Evolutionary conservation across 2,113 vertebrate genomes (phyloP), one percentile per base, ranked within the genome.

Genomic region (Python bivittatus): DNA sequence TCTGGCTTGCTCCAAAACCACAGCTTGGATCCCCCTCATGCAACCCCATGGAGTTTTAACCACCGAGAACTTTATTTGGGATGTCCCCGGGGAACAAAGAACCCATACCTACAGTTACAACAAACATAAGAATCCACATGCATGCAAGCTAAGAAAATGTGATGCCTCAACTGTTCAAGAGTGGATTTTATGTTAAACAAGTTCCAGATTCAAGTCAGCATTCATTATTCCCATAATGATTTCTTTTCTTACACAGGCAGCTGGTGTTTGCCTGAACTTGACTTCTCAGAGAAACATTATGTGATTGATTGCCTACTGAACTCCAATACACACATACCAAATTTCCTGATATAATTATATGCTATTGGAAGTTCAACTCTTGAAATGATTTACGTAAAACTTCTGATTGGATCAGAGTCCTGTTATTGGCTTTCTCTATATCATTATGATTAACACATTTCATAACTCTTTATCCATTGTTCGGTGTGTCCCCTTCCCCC

Each of bases 211-310:
- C 88, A 57, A 38, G 79, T 23, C 29, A 83, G 13, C 20, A 44
- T n/a, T 88, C 85, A 61, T 88, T 83, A 88, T 88, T 23, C 84
- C 61, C n/a, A 79, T 57, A 86, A 68, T 58, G 60, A 22, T 79
- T 87, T 61, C 15, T 48, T 88, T 42, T 79, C 84, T 53, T 61
- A 42, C 85, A 22, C 5, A 44, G 61, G 57, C 92, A 93, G 92
- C 92, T 93, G 92, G 85, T 61, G 92, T 61, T 90, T 90, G 89
- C 92, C 60, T 91, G 89, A 93, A 84, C 64, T 90, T 84, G 89
- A 91, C 89, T 91, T 93, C n/a, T 79, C 27, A 60, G 68, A 61
- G 68, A 87, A 87, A 72, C 58, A 42, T 83, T 29, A 38, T 17
- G 8, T 56, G 56, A 91, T 91, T 90, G 84, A 88, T 88, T 93